These are phyloP conservation scores for Thecophora atra DNA, from an alignment of 2,888 invertebrate genomes.

Conservation along the genomic window DNA sequence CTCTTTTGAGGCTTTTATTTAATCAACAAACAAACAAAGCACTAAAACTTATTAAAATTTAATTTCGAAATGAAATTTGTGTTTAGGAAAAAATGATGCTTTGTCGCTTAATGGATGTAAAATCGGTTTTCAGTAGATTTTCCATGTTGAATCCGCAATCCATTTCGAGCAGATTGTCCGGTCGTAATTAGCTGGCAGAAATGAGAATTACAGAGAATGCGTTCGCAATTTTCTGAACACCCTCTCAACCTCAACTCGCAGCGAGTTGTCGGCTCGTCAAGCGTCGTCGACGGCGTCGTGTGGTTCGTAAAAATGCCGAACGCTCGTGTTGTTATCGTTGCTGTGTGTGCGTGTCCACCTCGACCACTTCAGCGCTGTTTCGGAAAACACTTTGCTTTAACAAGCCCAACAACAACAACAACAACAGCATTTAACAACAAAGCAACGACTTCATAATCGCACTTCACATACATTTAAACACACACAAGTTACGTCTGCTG, in stretches of 20 bases:
- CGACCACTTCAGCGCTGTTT: neutral
- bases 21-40: too few relatives aligned
- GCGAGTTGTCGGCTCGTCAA: too few relatives aligned
- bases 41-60: too few relatives aligned
- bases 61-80: too few relatives aligned
- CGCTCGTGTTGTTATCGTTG: neutral
- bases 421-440: neutral
- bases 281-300: too few relatives aligned
- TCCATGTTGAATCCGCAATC: neutral
- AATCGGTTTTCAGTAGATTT: constrained; percentile 2
- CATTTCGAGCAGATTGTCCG: constrained; percentile 19
- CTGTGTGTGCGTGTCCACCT: neutral
- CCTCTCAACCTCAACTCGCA: too few relatives aligned
- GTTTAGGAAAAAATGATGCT: too few relatives aligned
- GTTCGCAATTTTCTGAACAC: too few relatives aligned
- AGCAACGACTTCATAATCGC: neutral
- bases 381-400: neutral
- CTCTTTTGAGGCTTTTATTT: neutral
- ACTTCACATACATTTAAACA: neutral
- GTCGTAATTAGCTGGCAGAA: constrained; percentile 14
- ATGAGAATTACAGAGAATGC: constrained; percentile 14
- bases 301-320: neutral
- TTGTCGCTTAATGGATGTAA: constrained; percentile 2
- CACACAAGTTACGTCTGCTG: neutral
- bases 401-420: neutral